A percentile compares a stretch with the other conserved stretches of the same genome.
Conservation (phyloP, 1,140 invertebrate species). For the Diabrotica virgifera region DNA sequence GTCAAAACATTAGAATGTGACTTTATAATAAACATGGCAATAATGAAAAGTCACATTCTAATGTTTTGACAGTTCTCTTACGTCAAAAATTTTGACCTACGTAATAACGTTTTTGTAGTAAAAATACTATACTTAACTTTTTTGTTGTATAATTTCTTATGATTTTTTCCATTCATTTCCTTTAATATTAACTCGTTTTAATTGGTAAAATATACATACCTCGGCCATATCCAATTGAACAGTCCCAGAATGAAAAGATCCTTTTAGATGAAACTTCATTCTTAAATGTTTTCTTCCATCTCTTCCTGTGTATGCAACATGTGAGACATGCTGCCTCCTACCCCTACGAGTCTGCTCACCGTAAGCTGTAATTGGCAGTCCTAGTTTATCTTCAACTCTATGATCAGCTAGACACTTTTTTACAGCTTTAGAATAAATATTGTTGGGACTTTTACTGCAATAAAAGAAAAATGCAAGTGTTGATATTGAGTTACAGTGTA, state of each 20-base stretch:
- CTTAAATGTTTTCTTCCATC: slow-evolving; percentile 76
- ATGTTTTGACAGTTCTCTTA: no score
- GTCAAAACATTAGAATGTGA: no score
- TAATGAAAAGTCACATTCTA: no score
- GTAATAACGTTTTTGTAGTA: no score
- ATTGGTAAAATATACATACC: slow-evolving; percentile 53
- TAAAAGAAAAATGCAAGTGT: not conserved
- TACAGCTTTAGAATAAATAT: slow-evolving; percentile 75
- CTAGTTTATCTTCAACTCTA: slow-evolving; percentile 70
- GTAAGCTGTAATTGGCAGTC: slow-evolving; percentile 83
- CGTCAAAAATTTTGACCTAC: no score
- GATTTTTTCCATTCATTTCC: not conserved
- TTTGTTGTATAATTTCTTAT: not conserved
- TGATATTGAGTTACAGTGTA: no score
- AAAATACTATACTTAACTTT: no score
- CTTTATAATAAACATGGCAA: no score
- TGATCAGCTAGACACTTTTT: slow-evolving; percentile 67
- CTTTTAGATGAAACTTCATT: slow-evolving; percentile 89
- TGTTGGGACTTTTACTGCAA: slow-evolving; percentile 73
- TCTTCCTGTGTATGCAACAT: slow-evolving; percentile 65
- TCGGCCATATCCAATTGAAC: slow-evolving; percentile 83
- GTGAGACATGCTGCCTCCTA: slow-evolving; percentile 68
- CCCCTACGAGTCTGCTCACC: slow-evolving; percentile 81
- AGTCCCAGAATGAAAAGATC: slow-evolving; percentile 71
- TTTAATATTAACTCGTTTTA: not conserved